Evolutionary conservation across 2,113 vertebrate species (phyloP).

Genomic region (Athene noctua): DNA sequence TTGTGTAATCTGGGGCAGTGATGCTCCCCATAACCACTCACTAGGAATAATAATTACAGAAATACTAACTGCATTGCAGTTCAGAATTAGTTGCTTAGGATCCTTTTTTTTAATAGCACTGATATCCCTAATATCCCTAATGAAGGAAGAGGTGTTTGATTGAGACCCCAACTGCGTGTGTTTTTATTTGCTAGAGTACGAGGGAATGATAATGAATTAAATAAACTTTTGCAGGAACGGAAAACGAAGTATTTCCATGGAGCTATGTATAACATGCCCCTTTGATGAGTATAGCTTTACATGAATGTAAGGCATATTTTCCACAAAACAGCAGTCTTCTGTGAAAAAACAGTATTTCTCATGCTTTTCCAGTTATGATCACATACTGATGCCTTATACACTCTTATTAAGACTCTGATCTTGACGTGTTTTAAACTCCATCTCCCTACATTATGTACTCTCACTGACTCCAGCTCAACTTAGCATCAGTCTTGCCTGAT

Average conservation of each 20-base stretch:
- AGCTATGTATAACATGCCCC: neutral
- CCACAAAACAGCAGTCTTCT: neutral
- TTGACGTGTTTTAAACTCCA: neutral
- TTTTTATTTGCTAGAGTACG: neutral
- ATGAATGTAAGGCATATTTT: neutral
- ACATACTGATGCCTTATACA: neutral
- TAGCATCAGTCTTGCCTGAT: neutral
- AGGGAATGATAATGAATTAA: neutral
- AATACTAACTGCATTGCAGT: neutral
- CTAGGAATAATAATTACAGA: neutral
- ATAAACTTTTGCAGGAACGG: neutral
- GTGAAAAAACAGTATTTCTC: neutral
- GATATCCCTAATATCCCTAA: neutral
- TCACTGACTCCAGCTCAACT: neutral
- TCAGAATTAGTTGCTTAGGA: neutral
- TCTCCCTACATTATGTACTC: neutral
- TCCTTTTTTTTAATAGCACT: neutral
- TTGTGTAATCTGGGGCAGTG: fast-evolving
- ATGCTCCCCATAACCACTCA: neutral
- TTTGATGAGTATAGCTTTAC: neutral
- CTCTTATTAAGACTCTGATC: neutral
- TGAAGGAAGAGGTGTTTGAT: neutral
- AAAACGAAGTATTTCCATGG: neutral
- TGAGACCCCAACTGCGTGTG: neutral
- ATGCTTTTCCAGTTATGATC: neutral